A percentile compares a stretch with the other conserved stretches of the same genome.
Conservation (phyloP, 1,140 invertebrate genomes). For the Drosophila rhopaloa region DNA sequence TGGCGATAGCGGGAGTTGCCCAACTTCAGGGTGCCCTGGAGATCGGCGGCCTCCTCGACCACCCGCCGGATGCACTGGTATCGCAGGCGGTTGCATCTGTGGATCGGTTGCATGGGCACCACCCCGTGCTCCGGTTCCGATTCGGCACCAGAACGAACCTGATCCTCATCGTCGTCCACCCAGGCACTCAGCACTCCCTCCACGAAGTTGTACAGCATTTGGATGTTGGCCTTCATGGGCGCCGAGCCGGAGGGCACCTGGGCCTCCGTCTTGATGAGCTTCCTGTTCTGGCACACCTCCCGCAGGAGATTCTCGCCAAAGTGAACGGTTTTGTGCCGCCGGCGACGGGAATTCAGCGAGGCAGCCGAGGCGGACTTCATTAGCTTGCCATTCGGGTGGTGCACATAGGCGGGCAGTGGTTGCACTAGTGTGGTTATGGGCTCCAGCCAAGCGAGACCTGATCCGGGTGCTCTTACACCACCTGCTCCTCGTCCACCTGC, state of each 20-base stretch:
- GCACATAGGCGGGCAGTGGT: conserved; percentile 51
- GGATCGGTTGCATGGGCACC: conserved; percentile 87
- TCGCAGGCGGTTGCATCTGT: conserved; percentile 88
- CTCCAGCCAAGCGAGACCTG: conserved; percentile 59
- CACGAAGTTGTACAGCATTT: conserved; percentile 91
- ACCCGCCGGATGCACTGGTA: conserved; percentile 88
- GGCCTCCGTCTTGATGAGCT: conserved; percentile 80
- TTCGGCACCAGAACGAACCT: conserved; percentile 87
- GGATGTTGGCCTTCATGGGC: conserved; percentile 89
- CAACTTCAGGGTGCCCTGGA: conserved; percentile 87
- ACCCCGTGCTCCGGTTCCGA: conserved; percentile 88
- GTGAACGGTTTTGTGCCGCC: conserved; percentile 90
- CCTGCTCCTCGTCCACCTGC: conserved; percentile 21
- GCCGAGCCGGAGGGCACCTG: conserved; percentile 83
- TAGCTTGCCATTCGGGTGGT: conserved; percentile 73
- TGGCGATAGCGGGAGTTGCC: conserved; percentile 89
- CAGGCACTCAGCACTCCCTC: conserved; percentile 89
- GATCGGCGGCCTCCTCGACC: conserved; percentile 88
- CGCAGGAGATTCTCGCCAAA: conserved; percentile 89
- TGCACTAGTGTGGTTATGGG: conserved; percentile 52
- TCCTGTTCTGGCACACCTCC: conserved; percentile 88
- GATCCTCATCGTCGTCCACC: conserved; percentile 89
- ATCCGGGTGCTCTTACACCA: conserved; percentile 1
- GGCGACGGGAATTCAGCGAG: conserved; percentile 86
- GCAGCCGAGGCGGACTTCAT: conserved; percentile 85